Base-by-base conservation (phyloP, 2,888 invertebrate genomes). In the Ptilodon capucinus region DNA sequence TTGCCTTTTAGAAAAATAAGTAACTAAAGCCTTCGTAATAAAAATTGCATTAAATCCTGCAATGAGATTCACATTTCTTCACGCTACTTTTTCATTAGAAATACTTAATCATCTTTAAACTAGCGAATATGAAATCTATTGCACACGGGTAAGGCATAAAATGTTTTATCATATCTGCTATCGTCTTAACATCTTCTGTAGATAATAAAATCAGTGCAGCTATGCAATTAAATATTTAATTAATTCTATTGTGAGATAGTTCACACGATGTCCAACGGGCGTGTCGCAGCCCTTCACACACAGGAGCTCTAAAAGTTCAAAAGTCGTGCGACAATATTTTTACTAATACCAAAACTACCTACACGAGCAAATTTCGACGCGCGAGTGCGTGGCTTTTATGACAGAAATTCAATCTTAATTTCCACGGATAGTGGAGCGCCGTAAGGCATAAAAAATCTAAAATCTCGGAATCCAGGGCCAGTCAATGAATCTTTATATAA, bases 171-270 rank as follows among this genome's bases (percentile, higher is more conserved):
- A 40, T 40, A 11, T 14, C 13, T 36, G 17, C 32, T 48, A 40
- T 40, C 46, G 34, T 19, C 32, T 60, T 57, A 62, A 60, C 41
- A 57, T 60, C 41, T 44, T 58, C 52, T 57, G 60, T 57, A 25
- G 55, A 44, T 55, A 48, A 58, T 53, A 62, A 64, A 67, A 68
- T 51, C 58, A 72, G 60, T 69, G 62, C 53, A 35, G 38, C 38
- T 68, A 64, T 66, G 71, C 73, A 67, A 78, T 75, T 71, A 61
- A 68, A 68, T 60, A 55, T 61, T 52, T 48, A 63, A 59, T 57
- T 63, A 54, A 50, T 57, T 63, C 59, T 58, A 74, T 53, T 61
- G 47, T 60, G 41, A 47, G 45, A 55, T 56, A 43, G 62, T 74
- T 73, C 67, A 48, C 73, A 68, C 64, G 69, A 17, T 61, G 51